phyloP scores from a whole-genome alignment of 2,797 vertebrate genomes.

The Acridotheres tristis region DNA sequence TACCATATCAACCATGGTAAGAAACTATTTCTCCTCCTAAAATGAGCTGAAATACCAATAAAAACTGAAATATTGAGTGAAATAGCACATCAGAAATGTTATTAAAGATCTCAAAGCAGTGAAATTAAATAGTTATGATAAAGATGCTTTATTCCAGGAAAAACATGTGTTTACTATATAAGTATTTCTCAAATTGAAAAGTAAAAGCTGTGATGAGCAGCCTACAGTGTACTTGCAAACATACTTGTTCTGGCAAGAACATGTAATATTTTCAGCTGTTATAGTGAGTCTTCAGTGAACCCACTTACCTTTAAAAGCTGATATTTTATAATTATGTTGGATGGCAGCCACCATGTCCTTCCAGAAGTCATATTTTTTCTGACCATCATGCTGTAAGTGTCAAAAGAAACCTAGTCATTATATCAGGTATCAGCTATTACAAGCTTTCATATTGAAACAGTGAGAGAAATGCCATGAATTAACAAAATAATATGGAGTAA shows the following conservation, averaged over 20 bases:
- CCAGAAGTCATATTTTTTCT: conserved; percentile 92
- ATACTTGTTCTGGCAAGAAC: background rate
- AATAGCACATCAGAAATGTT: background rate
- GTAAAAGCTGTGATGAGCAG: background rate
- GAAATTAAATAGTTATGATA: background rate
- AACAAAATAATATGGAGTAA: background rate
- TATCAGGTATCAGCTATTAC: background rate
- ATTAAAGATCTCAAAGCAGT: background rate
- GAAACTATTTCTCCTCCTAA: background rate
- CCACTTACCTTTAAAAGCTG: conserved; percentile 92
- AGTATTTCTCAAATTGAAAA: background rate
- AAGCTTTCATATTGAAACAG: background rate
- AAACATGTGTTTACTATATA: background rate
- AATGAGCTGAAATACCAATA: background rate
- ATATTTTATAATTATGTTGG: conserved; percentile 95
- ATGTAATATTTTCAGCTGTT: background rate
- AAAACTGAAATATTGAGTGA: background rate
- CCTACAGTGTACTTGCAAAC: background rate
- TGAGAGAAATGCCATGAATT: background rate
- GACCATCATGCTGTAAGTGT: conserved; percentile 80
- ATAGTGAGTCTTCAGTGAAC: background rate
- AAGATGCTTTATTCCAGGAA: background rate
- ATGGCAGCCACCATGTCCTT: conserved; percentile 93
- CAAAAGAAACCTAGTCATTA: conserved; percentile 40
- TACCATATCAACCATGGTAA: background rate